Evolutionary conservation across 2,113 vertebrate genomes (phyloP), one percentile per base, ranked within the genome.

Genomic region (Terrapene triunguis): DNA sequence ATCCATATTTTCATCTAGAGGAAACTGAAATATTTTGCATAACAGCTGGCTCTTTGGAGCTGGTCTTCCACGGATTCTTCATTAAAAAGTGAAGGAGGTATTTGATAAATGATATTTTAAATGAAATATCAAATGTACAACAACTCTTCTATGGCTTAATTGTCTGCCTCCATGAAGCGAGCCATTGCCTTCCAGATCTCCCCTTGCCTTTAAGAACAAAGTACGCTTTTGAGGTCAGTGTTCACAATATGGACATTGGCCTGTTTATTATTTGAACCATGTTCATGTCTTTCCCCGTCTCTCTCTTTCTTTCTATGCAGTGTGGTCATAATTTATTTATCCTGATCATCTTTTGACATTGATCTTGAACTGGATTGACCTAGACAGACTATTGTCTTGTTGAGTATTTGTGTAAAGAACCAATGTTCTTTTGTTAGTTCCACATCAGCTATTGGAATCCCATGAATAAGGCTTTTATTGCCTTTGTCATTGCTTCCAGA

Each of bases 391-490:
- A 25, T 62, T 95, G 44, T 55, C 78, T 95, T 82, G 42, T 14
- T 54, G 81, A 38, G 32, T 85, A 80, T 78, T 95, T 93, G 59
- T 83, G n/a, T 87, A 78, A 94, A 69, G 51, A 88, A 86, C 32
- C 19, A 4, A 38, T 2, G 0, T 89, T 90, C 85, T 13, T 91
- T 91, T 79, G 21, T 92, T 92, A 86, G 83, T 57, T 92, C 85
- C 25, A 80, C 84, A 90, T 11, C 25, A 0, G 0, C 21, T 0
- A 0, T 9, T 76, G 51, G 10, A 25, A 89, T 80, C 79, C 10
- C 82, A 38, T 44, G n/a, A 91, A 51, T 38, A 92, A 90, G 89
- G 32, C 27, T 89, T 54, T 72, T 59, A 5, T 84, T 94, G 78
- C 81, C 62, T 95, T 90, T 91, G 12, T 65, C 84, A 38, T 82